Conservation (phyloP, 2,888 invertebrate species). For the Caenorhabditis angaria region DNA sequence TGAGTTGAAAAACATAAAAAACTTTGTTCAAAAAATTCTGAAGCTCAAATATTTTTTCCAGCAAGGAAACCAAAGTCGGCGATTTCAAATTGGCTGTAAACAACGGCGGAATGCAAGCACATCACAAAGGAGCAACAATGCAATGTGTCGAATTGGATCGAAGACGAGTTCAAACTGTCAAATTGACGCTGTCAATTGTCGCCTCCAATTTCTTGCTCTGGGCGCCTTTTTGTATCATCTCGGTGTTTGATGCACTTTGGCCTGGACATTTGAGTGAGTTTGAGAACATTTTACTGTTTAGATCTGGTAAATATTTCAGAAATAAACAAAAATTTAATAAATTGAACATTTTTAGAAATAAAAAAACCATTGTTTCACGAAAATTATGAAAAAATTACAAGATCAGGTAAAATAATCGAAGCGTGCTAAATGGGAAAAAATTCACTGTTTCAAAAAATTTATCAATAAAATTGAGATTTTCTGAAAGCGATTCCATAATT, state of each 20-base stretch:
- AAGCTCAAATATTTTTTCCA: slow-evolving; percentile 10
- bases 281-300: background rate
- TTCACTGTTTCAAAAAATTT: too few species aligned
- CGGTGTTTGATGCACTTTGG: slow-evolving; percentile 72
- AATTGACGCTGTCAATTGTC: slow-evolving; percentile 75
- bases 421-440: too few species aligned
- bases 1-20: background rate
- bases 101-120: slow-evolving; percentile 43
- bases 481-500: too few species aligned
- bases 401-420: too few species aligned
- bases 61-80: slow-evolving; percentile 18
- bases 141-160: slow-evolving; percentile 59
- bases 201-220: slow-evolving; percentile 80
- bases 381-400: too few species aligned
- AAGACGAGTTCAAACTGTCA: slow-evolving; percentile 74
- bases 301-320: background rate
- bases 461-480: too few species aligned
- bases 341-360: background rate
- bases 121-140: slow-evolving; percentile 43
- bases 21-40: background rate
- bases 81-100: slow-evolving; percentile 19
- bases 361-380: background rate
- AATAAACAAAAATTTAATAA: background rate
- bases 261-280: slow-evolving; percentile 74
- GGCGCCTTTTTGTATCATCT: slow-evolving; percentile 77